Percentiles rank a stretch among this genome's conserved stretches.
Conservation (phyloP, 2,888 invertebrate species). For the Aethes cnicana region DNA sequence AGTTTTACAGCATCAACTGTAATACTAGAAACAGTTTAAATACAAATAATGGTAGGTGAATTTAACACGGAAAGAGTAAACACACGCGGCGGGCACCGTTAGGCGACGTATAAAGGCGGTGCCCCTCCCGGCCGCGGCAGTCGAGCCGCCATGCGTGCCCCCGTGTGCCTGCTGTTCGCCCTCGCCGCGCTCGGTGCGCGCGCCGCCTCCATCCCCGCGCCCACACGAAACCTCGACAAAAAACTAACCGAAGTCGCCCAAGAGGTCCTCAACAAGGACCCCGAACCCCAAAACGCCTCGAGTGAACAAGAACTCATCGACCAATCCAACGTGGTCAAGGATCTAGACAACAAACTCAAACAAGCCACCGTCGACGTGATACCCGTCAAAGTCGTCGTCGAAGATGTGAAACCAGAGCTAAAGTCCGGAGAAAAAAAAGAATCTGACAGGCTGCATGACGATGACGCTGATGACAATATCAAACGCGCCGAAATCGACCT, state of each 20-base stretch:
- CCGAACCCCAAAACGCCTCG: conserved; percentile 42
- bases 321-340: conserved; percentile 47
- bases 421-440: conserved; percentile 43
- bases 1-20: conserved; percentile 13
- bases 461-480: conserved; percentile 45
- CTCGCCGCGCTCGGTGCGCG: conserved; percentile 55
- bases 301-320: conserved; percentile 53
- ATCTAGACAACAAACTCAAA: conserved; percentile 55
- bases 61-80: conserved; percentile 60
- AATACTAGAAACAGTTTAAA: conserved; percentile 48
- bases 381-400: conserved; percentile 62
- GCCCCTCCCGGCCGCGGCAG: conserved; percentile 51
- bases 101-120: conserved; percentile 65
- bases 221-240: conserved; percentile 42
- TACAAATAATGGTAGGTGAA: conserved; percentile 70
- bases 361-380: conserved; percentile 46
- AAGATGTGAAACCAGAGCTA: conserved; percentile 43
- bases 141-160: conserved; percentile 66
- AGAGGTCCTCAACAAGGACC: conserved; percentile 44
- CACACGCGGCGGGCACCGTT: conserved; percentile 64
- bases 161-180: conserved; percentile 58
- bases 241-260: conserved; percentile 42
- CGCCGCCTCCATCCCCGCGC: conserved; percentile 59
- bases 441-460: conserved; percentile 42
- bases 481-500: conserved; percentile 59